Percentiles rank a stretch among this genome's conserved stretches.
Conservation (phyloP, 2,113 vertebrate genomes). For the Aptenodytes patagonicus region DNA sequence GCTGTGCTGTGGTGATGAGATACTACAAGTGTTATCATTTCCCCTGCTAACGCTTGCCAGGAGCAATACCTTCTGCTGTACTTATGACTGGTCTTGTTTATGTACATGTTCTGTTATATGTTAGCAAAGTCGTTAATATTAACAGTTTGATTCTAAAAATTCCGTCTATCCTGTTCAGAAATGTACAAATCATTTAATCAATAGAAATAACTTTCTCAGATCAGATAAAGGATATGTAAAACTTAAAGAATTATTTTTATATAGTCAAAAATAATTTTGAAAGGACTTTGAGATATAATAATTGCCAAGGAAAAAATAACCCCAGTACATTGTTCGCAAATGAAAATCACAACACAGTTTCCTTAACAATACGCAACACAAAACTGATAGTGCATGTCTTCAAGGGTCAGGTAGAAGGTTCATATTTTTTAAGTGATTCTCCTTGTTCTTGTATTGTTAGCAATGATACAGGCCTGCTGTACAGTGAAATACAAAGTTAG, state of each 20-base stretch:
- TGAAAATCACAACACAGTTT: neutral
- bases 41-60: neutral
- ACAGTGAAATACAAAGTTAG: neutral
- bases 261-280: neutral
- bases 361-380: neutral
- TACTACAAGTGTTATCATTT: neutral
- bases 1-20: neutral
- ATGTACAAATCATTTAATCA: neutral
- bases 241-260: neutral
- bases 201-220: neutral
- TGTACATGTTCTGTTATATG: neutral
- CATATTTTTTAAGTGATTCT: neutral
- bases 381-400: neutral
- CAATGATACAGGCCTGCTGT: neutral
- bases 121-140: neutral
- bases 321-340: neutral
- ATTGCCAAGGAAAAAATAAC: neutral
- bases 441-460: neutral
- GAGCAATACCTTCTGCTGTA: constrained; percentile 13
- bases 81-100: neutral
- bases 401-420: neutral
- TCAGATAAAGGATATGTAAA: neutral
- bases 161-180: neutral
- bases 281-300: neutral
- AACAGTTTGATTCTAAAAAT: neutral